These are phyloP conservation scores for Scomberomorus guttatus DNA, from an alignment of 2,797 vertebrate species.

Conservation along the genomic window DNA sequence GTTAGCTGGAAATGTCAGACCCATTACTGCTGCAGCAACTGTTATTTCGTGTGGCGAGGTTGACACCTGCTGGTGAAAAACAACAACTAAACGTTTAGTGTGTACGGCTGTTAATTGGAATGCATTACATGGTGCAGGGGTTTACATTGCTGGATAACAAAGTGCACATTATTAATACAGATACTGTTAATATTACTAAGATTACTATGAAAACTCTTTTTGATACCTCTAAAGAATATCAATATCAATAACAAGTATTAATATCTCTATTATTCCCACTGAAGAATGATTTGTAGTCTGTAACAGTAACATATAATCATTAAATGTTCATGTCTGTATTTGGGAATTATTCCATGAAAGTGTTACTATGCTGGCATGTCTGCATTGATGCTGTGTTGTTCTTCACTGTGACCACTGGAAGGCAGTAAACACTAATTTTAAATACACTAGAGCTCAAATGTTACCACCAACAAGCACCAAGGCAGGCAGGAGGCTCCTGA, in stretches of 20 bases:
- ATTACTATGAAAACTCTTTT: not conserved
- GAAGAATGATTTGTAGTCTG: not conserved
- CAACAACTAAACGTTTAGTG: not conserved
- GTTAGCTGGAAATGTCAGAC: not conserved
- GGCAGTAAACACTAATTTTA: too few species aligned
- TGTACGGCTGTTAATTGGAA: not conserved
- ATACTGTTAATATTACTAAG: not conserved
- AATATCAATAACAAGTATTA: not conserved
- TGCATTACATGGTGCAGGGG: not conserved
- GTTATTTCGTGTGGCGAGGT: constrained; percentile 76
- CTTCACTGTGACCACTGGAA: too few species aligned
- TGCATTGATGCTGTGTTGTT: not conserved
- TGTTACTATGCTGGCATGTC: not conserved
- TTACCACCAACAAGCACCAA: too few species aligned
- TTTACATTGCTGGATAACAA: not conserved
- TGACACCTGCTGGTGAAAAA: constrained; percentile 86
- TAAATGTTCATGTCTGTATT: too few species aligned
- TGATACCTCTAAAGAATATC: not conserved
- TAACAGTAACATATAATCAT: too few species aligned
- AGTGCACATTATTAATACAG: not conserved
- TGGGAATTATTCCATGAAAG: too few species aligned
- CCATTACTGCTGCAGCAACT: not conserved
- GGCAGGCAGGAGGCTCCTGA: too few species aligned
- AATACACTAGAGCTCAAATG: too few species aligned
- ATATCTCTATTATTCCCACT: not conserved